These are phyloP conservation scores for Etia nguti DNA, from an alignment of 2,113 vertebrate species.

Conservation along the genomic window DNA sequence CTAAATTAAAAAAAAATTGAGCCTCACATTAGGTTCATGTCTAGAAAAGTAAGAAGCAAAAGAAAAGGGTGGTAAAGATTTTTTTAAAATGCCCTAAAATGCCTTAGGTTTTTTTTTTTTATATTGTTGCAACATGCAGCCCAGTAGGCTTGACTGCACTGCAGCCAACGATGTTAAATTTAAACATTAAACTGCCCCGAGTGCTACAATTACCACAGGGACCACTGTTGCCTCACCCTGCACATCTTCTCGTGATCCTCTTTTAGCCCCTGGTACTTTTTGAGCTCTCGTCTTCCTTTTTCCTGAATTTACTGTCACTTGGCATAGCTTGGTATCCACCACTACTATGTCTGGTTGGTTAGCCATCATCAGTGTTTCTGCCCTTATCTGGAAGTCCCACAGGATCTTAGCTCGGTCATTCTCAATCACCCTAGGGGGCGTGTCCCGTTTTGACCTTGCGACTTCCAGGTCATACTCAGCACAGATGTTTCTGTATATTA, in stretches of 20 bases:
- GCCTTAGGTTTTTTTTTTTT: background rate
- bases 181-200: background rate
- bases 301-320: no score
- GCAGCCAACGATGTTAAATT: background rate
- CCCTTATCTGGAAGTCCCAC: no score
- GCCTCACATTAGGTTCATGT: accelerated
- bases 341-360: no score
- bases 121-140: background rate
- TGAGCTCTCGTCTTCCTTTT: no score
- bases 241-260: no score
- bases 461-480: background rate
- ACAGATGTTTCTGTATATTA: background rate
- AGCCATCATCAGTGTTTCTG: background rate
- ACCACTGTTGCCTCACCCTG: background rate
- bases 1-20: accelerated
- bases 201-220: background rate
- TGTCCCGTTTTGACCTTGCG: no score
- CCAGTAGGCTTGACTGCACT: background rate
- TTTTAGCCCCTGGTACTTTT: no score
- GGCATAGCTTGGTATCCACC: no score
- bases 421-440: no score
- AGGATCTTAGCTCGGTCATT: no score
- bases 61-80: background rate
- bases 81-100: background rate
- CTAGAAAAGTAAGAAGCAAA: background rate